Conservation (phyloP, 2,888 invertebrate species). For the Rhagium mordax region DNA sequence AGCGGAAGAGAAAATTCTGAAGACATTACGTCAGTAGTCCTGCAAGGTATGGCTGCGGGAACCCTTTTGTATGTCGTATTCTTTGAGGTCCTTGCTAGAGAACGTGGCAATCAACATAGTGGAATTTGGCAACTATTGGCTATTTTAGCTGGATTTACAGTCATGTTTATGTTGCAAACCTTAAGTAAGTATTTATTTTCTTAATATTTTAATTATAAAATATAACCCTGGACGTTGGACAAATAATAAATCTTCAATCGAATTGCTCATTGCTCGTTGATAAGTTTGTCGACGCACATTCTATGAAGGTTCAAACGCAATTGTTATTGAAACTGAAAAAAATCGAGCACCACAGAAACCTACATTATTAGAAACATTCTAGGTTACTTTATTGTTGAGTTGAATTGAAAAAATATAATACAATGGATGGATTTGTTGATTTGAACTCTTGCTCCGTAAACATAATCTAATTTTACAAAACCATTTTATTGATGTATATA, state of each 20-base stretch:
- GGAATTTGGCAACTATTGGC: slow-evolving; percentile 74
- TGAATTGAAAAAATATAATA: too few species aligned
- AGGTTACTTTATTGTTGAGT: too few species aligned
- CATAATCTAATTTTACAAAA: too few species aligned
- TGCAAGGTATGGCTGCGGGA: slow-evolving; percentile 84
- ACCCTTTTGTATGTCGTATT: slow-evolving; percentile 86
- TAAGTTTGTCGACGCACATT: not conserved
- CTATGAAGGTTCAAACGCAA: not conserved
- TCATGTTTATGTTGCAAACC: slow-evolving; percentile 73
- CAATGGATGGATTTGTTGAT: too few species aligned
- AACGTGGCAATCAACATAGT: slow-evolving; percentile 74
- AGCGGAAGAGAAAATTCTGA: slow-evolving; percentile 67
- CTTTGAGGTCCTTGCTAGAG: slow-evolving; percentile 85
- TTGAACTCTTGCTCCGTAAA: too few species aligned
- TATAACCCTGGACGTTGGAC: too few species aligned
- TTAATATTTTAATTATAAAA: not conserved
- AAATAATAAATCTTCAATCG: too few species aligned
- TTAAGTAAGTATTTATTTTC: slow-evolving; percentile 64
- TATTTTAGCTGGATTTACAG: slow-evolving; percentile 73
- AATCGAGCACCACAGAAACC: too few species aligned
- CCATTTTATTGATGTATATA: too few species aligned
- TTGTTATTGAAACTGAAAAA: too few species aligned
- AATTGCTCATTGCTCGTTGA: too few species aligned
- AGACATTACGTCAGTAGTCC: slow-evolving; percentile 71
- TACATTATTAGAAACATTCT: too few species aligned